Percentiles rank a stretch among this genome's conserved stretches.
Evolutionary conservation across 2,888 invertebrate genomes (phyloP).

Genomic region (Lordiphosa andalusiaca): DNA sequence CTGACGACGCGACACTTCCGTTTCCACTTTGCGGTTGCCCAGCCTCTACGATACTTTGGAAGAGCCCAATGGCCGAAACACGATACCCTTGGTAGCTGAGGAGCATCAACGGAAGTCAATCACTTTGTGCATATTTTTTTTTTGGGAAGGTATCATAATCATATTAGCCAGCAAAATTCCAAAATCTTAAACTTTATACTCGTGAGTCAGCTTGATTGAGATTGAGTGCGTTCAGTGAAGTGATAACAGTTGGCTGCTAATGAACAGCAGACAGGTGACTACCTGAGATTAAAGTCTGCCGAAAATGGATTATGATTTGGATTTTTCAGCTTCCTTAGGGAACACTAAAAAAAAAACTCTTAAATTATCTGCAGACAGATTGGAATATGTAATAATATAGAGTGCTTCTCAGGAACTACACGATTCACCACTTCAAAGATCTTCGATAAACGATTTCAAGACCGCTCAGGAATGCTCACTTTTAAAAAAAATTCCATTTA

Average conservation of each 20-base stretch:
- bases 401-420: no score
- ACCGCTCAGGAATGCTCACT: no score
- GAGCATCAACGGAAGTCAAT: constrained; percentile 61
- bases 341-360: no score
- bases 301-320: no score
- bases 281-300: no score
- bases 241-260: constrained; percentile 12
- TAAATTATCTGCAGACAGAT: no score
- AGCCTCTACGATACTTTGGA: constrained; percentile 32
- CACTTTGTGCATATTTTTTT: constrained; percentile 39
- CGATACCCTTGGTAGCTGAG: constrained; percentile 47
- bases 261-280: no score
- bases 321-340: no score
- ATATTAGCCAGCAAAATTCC: constrained; percentile 25
- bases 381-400: no score
- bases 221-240: constrained; percentile 27
- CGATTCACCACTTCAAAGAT: no score
- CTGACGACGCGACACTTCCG: constrained; percentile 64
- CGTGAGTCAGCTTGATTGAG: constrained; percentile 35
- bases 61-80: constrained; percentile 41
- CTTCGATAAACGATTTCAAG: no score
- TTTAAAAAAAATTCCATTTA: no score
- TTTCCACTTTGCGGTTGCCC: constrained; percentile 74
- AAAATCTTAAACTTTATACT: constrained; percentile 49
- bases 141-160: constrained; percentile 24